These are phyloP conservation scores for Aurelia sp. DNA, from an alignment of 30 jellyfish, hydroid and myxozoan genomes.

Conservation along the genomic window DNA sequence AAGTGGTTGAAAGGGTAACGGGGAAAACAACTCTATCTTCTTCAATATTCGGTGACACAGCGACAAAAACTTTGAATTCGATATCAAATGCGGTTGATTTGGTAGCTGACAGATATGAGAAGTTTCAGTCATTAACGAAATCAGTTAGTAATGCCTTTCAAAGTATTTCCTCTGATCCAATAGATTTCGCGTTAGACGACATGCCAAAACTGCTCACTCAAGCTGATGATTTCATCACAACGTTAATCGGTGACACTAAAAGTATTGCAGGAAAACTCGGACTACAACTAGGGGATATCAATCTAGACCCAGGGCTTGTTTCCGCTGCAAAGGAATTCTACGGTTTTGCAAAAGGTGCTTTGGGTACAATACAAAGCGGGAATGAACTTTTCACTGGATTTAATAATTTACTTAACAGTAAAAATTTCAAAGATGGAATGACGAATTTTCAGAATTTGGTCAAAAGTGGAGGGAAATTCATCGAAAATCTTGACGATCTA, in stretches of 20 bases:
- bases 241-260: slow-evolving; percentile 64
- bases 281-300: slow-evolving; percentile 59
- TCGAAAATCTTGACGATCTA: slow-evolving; percentile 71
- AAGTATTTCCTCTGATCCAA: slow-evolving; percentile 84
- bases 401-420: slow-evolving; percentile 73
- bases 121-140: slow-evolving; percentile 79
- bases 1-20: slow-evolving; percentile 64
- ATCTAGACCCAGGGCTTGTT: slow-evolving; percentile 79
- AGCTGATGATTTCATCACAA: slow-evolving; percentile 63
- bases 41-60: slow-evolving; percentile 76
- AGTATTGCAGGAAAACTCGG: slow-evolving; percentile 78
- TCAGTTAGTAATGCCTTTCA: slow-evolving; percentile 80
- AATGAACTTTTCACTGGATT: slow-evolving; percentile 67
- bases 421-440: slow-evolving; percentile 82
- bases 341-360: slow-evolving; percentile 74
- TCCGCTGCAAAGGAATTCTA: slow-evolving; percentile 81
- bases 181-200: slow-evolving; percentile 85
- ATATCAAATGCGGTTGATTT: slow-evolving; percentile 75
- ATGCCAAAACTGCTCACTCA: slow-evolving; percentile 80
- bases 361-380: slow-evolving; percentile 87
- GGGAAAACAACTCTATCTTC: slow-evolving; percentile 74
- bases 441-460: slow-evolving; percentile 69
- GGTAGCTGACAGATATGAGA: slow-evolving; percentile 87
- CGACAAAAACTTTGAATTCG: slow-evolving; percentile 56
- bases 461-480: slow-evolving; percentile 71